A percentile compares a stretch with the other conserved stretches of the same genome.
These are phyloP conservation scores for Oophaga pumilio DNA, from an alignment of 2,113 vertebrate genomes.

Conservation along the genomic window DNA sequence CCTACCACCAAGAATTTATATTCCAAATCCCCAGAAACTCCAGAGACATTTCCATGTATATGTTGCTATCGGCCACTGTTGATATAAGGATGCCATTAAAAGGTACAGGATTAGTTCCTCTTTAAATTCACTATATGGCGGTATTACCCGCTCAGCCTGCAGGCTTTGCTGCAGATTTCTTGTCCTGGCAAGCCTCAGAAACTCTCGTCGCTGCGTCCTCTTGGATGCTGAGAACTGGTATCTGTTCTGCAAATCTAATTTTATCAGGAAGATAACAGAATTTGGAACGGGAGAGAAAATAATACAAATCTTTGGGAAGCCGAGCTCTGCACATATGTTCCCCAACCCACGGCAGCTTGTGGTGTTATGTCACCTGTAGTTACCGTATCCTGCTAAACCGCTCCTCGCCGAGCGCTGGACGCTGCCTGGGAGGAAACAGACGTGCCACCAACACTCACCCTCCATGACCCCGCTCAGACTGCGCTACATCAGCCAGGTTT, in stretches of 20 bases:
- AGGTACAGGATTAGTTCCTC: neutral
- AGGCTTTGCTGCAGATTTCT: neutral
- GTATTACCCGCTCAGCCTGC: neutral
- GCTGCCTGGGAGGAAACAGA: neutral
- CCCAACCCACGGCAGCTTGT: neutral
- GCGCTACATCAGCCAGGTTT: neutral
- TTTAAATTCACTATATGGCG: neutral
- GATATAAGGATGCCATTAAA: neutral
- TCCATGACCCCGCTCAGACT: neutral
- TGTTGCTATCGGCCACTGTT: no score
- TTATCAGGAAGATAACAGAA: slow-evolving; percentile 44
- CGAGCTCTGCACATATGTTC: slow-evolving; percentile 37
- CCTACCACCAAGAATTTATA: no score
- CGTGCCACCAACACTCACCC: neutral
- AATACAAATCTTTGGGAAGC: neutral
- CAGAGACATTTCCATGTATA: no score
- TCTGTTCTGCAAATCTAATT: slow-evolving; percentile 52
- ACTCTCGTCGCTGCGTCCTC: slow-evolving; percentile 16
- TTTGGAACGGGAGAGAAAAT: slow-evolving; percentile 14
- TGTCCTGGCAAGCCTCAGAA: slow-evolving; percentile 12
- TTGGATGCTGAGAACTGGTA: neutral
- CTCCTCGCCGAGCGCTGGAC: neutral
- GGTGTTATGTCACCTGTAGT: slow-evolving; percentile 40
- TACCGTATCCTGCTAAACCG: slow-evolving; percentile 6
- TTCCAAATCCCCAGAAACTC: no score